Base-by-base conservation (phyloP, 1,140 invertebrate species). In the Panulirus ornatus region DNA sequence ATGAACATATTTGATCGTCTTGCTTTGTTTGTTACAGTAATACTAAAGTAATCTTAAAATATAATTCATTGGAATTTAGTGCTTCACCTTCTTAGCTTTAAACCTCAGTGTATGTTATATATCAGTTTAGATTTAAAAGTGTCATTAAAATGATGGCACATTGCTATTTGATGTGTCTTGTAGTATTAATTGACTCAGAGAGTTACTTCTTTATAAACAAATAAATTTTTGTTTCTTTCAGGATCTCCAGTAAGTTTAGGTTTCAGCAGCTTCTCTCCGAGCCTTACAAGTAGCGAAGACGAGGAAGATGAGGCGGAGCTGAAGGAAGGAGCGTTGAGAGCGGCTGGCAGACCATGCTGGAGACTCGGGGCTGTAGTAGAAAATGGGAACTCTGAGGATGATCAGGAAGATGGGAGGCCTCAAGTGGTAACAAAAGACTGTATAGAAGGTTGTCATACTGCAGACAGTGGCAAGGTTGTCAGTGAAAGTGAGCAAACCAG, bases 221-320 rank as follows among this genome's bases (percentile, higher is more conserved):
- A n/a, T 14, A 14, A 30, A n/a, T 63, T 22, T 81, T 16, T 54
- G 38, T 42, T 34, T 5, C 30, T 40, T 75, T 14, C 73, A 90
- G 88, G 54, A 54, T 90, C 88, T 40, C 88, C 88, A 78, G 88
- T 78, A 47, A 90, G 88, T 63, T 58, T 90, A 34, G 83, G 73
- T 44, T 85, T 90, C 38, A 90, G 81, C 36, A 90, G 88, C 83
- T 90, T 90, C 88, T 90, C 88, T 85, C 88, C 88, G 27, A 85
- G 88, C 82, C 88, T 90, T 84, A 85, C 88, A 36, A 90, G 81
- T 54, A 90, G 88, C 54, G 88, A 90, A 90, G 88, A 90, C 88
- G 88, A 90, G 88, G 83, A 63, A 66, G 88, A 90, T 30, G 88
- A 83, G 76, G 88, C 88, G 34, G 81, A 79, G 19, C 51, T 66